A percentile compares a stretch with the other conserved stretches of the same genome.
phyloP scores from a whole-genome alignment of 2,113 vertebrate genomes.

The Eclectus roratus region DNA sequence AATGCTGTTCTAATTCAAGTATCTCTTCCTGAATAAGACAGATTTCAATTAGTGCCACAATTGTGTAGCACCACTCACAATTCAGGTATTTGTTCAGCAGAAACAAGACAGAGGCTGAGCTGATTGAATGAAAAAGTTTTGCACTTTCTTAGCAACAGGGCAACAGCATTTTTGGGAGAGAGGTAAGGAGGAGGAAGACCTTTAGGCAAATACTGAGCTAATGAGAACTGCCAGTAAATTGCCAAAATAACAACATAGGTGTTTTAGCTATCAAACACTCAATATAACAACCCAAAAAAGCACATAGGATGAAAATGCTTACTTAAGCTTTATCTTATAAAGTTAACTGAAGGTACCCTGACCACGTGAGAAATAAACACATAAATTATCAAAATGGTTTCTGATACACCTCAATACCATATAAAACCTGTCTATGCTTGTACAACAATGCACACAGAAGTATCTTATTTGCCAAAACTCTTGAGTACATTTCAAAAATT shows the following conservation, averaged over 20 bases:
- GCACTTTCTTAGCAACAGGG: not conserved
- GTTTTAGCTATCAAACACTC: not conserved
- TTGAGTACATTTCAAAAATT: not conserved
- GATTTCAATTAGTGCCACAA: not conserved
- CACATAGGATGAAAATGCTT: not conserved
- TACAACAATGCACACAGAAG: not conserved
- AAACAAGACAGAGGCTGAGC: not conserved
- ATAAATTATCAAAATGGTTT: constrained; percentile 20
- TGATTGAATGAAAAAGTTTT: not conserved
- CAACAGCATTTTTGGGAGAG: not conserved
- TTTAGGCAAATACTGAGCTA: not conserved
- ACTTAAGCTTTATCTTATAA: not conserved
- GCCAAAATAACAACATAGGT: not conserved
- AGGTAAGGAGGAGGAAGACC: not conserved
- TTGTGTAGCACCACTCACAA: not conserved
- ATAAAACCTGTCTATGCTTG: constrained; percentile 39
- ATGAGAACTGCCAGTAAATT: not conserved
- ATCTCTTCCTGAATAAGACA: not conserved
- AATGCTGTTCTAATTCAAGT: not conserved
- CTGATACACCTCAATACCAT: constrained; percentile 22
- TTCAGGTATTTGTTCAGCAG: not conserved
- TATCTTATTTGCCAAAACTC: constrained; percentile 16
- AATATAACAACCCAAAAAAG: not conserved
- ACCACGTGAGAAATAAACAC: not conserved
- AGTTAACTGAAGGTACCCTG: not conserved